Percentiles rank a stretch among this genome's conserved stretches.
Evolutionary conservation across 2,797 vertebrate genomes (phyloP).

Genomic region (Fringilla coelebs): DNA sequence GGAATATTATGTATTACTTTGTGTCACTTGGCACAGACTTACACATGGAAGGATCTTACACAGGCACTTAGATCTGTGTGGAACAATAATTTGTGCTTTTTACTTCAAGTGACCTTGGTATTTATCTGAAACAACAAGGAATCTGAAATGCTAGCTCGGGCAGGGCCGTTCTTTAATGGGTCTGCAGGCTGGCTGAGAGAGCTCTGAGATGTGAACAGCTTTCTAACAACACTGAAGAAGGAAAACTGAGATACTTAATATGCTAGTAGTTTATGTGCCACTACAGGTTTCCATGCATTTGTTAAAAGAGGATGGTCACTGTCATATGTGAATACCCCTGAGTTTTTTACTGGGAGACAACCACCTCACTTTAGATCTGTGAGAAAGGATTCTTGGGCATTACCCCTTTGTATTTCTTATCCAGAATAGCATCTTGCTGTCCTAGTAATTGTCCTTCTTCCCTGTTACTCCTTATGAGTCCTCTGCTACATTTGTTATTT

Average conservation of each 20-base stretch:
- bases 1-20: background rate
- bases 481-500: background rate
- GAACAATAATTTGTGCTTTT: background rate
- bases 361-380: background rate
- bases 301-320: background rate
- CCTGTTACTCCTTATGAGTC: background rate
- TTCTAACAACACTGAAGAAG: too few species aligned
- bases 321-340: fast-evolving
- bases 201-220: background rate
- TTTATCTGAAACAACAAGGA: background rate
- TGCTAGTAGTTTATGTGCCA: background rate
- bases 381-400: background rate
- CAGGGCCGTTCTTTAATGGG: background rate
- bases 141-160: background rate
- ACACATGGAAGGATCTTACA: background rate
- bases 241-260: background rate
- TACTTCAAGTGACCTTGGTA: background rate
- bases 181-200: background rate
- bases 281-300: background rate
- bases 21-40: background rate
- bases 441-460: background rate
- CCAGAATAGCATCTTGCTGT: background rate
- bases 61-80: fast-evolving
- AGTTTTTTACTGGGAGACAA: too few species aligned
- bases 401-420: background rate